A percentile compares a stretch with the other conserved stretches of the same genome.
phyloP scores from a whole-genome alignment of 2,113 vertebrate genomes.

The Paradoxurus hermaphroditus region DNA sequence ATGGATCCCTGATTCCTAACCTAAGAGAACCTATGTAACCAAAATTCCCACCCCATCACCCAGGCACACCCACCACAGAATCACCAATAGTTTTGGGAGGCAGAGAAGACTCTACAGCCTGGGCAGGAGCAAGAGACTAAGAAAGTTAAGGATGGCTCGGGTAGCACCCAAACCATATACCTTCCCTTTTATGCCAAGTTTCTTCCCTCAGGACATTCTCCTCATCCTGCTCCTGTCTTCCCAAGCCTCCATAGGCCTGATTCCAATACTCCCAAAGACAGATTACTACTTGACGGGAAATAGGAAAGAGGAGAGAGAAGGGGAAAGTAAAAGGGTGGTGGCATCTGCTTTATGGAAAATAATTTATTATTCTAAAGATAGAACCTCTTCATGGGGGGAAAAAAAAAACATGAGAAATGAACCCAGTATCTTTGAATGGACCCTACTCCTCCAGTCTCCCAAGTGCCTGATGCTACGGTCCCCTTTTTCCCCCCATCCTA shows the following conservation, averaged over 20 bases:
- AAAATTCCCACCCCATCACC: neutral
- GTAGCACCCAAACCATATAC: neutral
- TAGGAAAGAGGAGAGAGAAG: neutral
- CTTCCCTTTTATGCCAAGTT: neutral
- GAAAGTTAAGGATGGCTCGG: neutral
- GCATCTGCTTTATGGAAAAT: neutral
- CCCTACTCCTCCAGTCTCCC: neutral
- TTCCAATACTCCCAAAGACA: neutral
- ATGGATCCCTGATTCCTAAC: neutral
- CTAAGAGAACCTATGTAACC: neutral
- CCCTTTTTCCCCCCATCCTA: neutral
- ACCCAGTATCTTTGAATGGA: neutral
- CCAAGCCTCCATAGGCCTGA: neutral
- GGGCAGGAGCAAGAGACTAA: conserved; percentile 34
- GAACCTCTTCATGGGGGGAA: neutral
- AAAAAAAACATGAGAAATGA: neutral
- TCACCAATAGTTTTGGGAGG: conserved; percentile 52
- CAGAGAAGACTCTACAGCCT: neutral
- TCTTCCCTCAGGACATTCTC: neutral
- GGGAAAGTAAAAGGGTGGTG: neutral
- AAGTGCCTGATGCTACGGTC: neutral
- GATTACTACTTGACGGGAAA: neutral
- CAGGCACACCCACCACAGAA: conserved; percentile 54
- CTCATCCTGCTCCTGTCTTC: neutral
- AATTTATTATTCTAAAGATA: conserved; percentile 18